Evolutionary conservation across 2,113 vertebrate genomes (phyloP).

Genomic region (Oreamnos americanus): DNA sequence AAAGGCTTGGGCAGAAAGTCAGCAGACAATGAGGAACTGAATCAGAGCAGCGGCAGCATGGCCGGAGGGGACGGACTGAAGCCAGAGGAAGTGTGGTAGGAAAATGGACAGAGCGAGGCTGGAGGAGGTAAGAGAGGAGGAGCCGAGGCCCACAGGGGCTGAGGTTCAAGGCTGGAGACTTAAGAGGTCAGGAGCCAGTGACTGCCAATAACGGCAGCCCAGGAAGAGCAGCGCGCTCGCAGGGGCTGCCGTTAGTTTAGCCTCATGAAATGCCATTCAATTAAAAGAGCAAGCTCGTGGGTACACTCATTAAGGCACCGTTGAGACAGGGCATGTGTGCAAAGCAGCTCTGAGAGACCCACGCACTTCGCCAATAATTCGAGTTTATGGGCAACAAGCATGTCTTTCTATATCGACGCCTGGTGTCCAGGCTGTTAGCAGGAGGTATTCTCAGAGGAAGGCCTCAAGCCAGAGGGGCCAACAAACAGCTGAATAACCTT

Average conservation of each 20-base stretch:
- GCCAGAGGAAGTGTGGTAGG: background rate
- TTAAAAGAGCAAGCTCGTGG: background rate
- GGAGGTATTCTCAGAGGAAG: constrained; percentile 30
- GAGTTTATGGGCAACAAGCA: background rate
- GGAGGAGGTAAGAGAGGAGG: background rate
- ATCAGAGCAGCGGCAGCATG: background rate
- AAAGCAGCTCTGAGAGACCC: background rate
- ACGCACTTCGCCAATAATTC: background rate
- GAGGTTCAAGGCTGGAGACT: background rate
- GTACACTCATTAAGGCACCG: background rate
- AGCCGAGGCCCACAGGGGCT: background rate
- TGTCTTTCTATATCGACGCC: background rate
- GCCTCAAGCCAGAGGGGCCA: background rate
- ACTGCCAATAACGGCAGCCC: background rate
- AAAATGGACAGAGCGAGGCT: background rate
- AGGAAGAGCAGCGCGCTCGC: background rate
- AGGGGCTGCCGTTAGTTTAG: background rate
- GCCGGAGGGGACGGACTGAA: background rate
- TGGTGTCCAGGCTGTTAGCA: constrained; percentile 6
- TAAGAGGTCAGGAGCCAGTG: background rate
- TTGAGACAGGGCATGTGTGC: background rate
- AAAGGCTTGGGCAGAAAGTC: background rate
- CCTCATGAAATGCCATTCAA: background rate
- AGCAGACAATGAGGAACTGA: background rate
- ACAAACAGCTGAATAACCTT: constrained; percentile 28